A percentile compares a stretch with the other conserved stretches of the same genome.
These are phyloP conservation scores for Cartodere bifasciata DNA, from an alignment of 2,888 invertebrate species.

Conservation along the genomic window DNA sequence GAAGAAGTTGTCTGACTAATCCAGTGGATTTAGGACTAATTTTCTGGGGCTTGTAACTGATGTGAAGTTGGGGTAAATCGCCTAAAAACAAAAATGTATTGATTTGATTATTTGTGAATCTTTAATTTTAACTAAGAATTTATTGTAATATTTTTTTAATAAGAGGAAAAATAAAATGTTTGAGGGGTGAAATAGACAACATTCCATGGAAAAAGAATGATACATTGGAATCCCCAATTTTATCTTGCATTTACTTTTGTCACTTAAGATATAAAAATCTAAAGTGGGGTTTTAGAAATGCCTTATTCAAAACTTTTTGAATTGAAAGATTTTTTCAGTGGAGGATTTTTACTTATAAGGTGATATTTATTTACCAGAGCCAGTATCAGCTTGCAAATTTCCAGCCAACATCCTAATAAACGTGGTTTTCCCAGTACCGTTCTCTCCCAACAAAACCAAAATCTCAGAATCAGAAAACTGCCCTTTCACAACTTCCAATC, in stretches of 20 bases:
- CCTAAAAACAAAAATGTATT: conserved; percentile 29
- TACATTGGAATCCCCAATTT: too few species aligned
- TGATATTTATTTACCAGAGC: conserved; percentile 39
- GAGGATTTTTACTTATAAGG: conserved; percentile 2
- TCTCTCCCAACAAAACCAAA: conserved; percentile 90
- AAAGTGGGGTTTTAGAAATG: too few species aligned
- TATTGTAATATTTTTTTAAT: too few species aligned
- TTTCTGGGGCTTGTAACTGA: conserved; percentile 99
- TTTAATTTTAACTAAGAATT: too few species aligned
- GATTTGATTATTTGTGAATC: too few species aligned
- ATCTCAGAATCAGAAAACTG: conserved; percentile 99
- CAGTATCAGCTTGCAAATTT: conserved; percentile 79
- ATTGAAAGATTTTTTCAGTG: too few species aligned
- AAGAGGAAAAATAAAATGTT: too few species aligned
- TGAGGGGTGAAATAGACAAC: too few species aligned
- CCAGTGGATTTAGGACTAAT: conserved; percentile 96
- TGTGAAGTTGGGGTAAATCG: conserved; percentile 80
- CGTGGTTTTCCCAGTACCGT: conserved; percentile 99
- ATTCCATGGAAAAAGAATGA: too few species aligned
- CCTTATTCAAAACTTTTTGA: not conserved
- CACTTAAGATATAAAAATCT: too few species aligned
- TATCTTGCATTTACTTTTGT: too few species aligned
- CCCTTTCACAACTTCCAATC: conserved; percentile 69
- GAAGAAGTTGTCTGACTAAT: conserved; percentile 80
- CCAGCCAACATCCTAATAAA: conserved; percentile 98